Evolutionary conservation across 2,797 vertebrate genomes (phyloP).

Genomic region (Gymnodraco acuticeps): DNA sequence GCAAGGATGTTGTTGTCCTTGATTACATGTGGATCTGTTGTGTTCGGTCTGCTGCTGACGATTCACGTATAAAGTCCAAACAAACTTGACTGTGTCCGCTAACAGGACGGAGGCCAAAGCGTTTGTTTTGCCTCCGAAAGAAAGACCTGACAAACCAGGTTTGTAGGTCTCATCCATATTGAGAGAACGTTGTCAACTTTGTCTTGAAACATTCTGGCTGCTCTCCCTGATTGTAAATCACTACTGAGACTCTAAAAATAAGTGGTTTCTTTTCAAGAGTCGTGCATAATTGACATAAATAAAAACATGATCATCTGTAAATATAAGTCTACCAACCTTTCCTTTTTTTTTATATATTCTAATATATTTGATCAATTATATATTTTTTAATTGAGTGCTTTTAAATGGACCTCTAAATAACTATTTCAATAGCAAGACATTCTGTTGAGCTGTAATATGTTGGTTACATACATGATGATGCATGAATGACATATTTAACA

Average conservation of each 20-base stretch:
- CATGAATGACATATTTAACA: neutral
- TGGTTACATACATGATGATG: neutral
- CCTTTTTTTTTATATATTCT: neutral
- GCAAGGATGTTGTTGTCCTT: slow-evolving; percentile 33
- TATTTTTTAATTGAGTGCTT: neutral
- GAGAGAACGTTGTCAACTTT: neutral
- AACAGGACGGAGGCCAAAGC: neutral
- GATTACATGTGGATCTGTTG: slow-evolving; percentile 28
- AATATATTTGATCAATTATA: neutral
- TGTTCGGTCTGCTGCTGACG: slow-evolving; percentile 15
- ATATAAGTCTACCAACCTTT: neutral
- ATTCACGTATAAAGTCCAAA: slow-evolving; percentile 17
- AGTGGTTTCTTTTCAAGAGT: neutral
- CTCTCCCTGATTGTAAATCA: neutral
- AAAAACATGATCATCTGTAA: neutral
- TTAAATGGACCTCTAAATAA: neutral
- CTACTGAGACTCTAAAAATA: neutral
- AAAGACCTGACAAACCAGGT: slow-evolving; percentile 22
- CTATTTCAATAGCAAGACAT: neutral
- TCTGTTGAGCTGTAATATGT: neutral
- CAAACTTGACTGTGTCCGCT: neutral
- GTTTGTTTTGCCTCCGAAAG: slow-evolving; percentile 32
- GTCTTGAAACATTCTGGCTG: neutral
- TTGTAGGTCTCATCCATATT: slow-evolving; percentile 13
- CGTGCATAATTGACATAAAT: neutral